These are phyloP conservation scores for Pocillopora verrucosa DNA, from an alignment of 64 coral and sea anemone genomes.

Conservation along the genomic window DNA sequence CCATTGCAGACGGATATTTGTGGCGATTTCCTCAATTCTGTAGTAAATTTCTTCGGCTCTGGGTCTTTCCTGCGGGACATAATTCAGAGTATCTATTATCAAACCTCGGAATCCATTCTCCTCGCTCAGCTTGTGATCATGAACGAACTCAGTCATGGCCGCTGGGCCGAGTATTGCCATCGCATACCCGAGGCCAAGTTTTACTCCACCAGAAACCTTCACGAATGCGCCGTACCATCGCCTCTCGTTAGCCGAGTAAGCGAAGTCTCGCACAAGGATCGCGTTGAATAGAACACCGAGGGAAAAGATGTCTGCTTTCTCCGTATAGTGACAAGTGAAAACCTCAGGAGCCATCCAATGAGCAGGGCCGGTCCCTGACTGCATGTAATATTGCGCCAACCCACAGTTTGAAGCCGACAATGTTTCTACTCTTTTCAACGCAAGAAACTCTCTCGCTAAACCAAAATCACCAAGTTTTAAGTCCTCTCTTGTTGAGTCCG, in stretches of 20 bases:
- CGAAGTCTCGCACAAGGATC: constrained; percentile 56
- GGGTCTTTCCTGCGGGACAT: constrained; percentile 5
- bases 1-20: constrained; percentile 2
- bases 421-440: constrained; percentile 5
- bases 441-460: constrained; percentile 60
- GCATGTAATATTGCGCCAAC: constrained; percentile 63
- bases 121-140: neutral
- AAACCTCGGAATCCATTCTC: constrained; percentile 14
- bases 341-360: constrained; percentile 78
- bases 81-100: constrained; percentile 37
- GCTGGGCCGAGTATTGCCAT: constrained; percentile 37
- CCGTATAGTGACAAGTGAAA: constrained; percentile 51
- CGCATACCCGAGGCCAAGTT: constrained; percentile 62
- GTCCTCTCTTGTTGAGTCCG: constrained; percentile 42
- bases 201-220: constrained; percentile 11
- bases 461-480: constrained; percentile 72
- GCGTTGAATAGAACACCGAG: constrained; percentile 62
- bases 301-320: constrained; percentile 75
- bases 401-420: neutral
- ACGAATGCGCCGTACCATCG: constrained; percentile 65
- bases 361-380: constrained; percentile 38
- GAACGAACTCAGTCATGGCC: constrained; percentile 9
- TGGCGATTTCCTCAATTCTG: constrained; percentile 8
- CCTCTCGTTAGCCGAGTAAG: constrained; percentile 9
- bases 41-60: constrained; percentile 34